Evolutionary conservation across 2,888 invertebrate species (phyloP), one percentile per base, ranked within the genome.

Genomic region (Drosophila lutescens): DNA sequence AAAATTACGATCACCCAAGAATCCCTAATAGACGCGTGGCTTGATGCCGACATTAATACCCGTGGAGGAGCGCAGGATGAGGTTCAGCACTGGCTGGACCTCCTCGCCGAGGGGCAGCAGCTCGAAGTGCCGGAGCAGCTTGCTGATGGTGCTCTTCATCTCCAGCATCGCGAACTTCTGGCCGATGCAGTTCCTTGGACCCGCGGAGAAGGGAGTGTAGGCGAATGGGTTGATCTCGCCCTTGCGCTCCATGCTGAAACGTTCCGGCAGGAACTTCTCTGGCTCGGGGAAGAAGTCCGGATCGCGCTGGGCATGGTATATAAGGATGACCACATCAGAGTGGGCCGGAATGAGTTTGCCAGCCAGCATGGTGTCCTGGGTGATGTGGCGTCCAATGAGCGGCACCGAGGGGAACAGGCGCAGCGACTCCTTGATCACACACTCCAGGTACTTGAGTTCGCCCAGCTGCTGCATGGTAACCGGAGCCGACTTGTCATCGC

Each of bases 351-450:
- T 78, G 0, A 65, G 59, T 44, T 89, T 89, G 9, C 90, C 91
- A 80, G 84, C 91, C 13, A 69, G 57, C 15, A 56, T 2, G 4
- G 13, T 70, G 69, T 94, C 93, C 78, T 94, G 93, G 0, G 90
- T 90, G 9, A 95, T 67, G 10, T 78, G 76, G 40, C 95, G 93
- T 9, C 94, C 93, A 50, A 95, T 93, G 17, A 94, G 91, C 23
- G 94, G 94, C 1, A 95, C 95, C 59, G 95, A 94, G 0, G 95
- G 95, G 79, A 93, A 94, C 8, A 95, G 79, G 40, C 95, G 91
- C 65, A 95, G 78, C 0, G 94, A 92, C 89, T 95, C 95, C 84
- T 95, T 95, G 30, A 95, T 94, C 53, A 95, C 95, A 71, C 94
- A 93, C 72, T 95, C 95, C 69, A 95, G 91, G 60, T 92, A 92